Evolutionary conservation across 2,888 invertebrate genomes (phyloP), one percentile per base, ranked within the genome.

Genomic region (Pyrocoelia pectoralis): DNA sequence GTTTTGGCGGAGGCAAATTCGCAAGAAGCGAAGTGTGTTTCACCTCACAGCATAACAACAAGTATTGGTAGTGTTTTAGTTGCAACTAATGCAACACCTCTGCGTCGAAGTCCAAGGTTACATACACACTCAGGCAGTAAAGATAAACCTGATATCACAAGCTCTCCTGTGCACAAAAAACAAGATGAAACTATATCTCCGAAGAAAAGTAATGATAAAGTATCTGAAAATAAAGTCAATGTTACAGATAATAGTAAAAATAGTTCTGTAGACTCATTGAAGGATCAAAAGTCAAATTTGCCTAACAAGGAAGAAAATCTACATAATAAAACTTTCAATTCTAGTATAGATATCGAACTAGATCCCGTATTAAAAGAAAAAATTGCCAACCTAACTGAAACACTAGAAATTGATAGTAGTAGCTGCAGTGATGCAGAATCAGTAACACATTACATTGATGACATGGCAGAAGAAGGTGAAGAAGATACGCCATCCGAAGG

Each of bases 401-500:
- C 3, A 3, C 5, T 46, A 15, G 43, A 51, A 3, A 43, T 41
- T 5, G 51, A 43, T 18, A 13, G n/a, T 13, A 18, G 29, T 29
- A 49, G n/a, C n/a, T n/a, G n/a, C n/a, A n/a, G 49, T 50, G 56
- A 55, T 17, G 33, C 33, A n/a, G 58, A 66, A 49, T 53, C 62
- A 6, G 50, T 33, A 5, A 63, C 62, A 38, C 58, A 66, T 43
- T 73, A 72, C 56, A 50, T 79, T 6, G 75, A 74, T 63, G 74
- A 74, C 55, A 73, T 75, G 72, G 80, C 80, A 10, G 76, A 75
- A 58, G 81, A 81, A 74, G 79, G 76, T 12, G 78, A 80, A 68
- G 80, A 80, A 70, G 79, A 79, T 53, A 79, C 78, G 2, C 78
- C 79, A 9, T 77, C 77, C 29, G 78, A 79, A 69, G 78, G 72